Evolutionary conservation across 2,888 invertebrate genomes (phyloP).

Genomic region (Harmothoe impar): DNA sequence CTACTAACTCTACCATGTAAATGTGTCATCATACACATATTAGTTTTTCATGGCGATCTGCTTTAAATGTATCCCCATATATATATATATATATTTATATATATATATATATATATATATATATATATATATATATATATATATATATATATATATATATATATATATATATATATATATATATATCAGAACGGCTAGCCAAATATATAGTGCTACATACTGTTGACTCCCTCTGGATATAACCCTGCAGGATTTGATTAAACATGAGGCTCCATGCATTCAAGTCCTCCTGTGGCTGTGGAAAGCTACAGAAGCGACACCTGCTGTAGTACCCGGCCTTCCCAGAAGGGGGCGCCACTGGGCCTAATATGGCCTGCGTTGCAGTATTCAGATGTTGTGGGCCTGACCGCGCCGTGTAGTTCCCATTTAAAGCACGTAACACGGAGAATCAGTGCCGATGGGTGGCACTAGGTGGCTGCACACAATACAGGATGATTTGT

Average conservation of each 20-base stretch:
- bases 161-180: constrained; percentile 43
- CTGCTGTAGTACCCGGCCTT: neutral
- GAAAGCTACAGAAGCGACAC: neutral
- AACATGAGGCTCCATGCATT: too few relatives aligned
- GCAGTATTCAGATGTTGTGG: neutral
- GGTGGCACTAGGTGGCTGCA: neutral
- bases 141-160: constrained; percentile 48
- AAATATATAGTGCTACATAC: constrained; percentile 16
- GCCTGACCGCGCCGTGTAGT: neutral
- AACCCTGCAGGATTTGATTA: too few relatives aligned
- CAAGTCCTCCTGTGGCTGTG: neutral
- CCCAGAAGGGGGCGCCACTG: neutral
- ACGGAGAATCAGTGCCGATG: too few relatives aligned
- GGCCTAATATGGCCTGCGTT: neutral
- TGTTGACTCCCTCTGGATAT: too few relatives aligned
- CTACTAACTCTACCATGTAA: too few relatives aligned
- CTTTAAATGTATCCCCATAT: constrained; percentile 1
- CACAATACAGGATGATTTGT: too few relatives aligned
- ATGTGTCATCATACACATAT: too few relatives aligned
- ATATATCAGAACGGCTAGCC: too few relatives aligned
- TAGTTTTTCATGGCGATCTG: too few relatives aligned
- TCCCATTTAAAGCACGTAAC: too few relatives aligned
- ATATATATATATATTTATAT: constrained; percentile 42
- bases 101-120: too few relatives aligned
- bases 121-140: constrained; percentile 48